phyloP scores from a whole-genome alignment of 2,797 vertebrate species.

The Anableps anableps region DNA sequence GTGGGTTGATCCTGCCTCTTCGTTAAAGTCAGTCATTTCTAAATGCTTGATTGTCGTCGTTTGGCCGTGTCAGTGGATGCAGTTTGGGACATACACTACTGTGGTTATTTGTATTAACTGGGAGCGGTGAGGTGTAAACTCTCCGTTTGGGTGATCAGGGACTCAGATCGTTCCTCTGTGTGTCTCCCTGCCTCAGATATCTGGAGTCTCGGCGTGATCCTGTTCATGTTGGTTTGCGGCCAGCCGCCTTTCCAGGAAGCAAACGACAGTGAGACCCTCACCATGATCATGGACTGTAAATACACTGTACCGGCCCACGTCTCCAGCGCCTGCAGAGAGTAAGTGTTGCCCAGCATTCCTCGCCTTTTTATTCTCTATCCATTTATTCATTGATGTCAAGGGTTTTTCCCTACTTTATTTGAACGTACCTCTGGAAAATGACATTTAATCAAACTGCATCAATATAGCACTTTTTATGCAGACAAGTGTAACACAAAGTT shows the following conservation, averaged over 20 bases:
- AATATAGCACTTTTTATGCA: not conserved
- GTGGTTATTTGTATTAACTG: not conserved
- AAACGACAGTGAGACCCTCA: constrained; percentile 91
- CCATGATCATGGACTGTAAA: constrained; percentile 95
- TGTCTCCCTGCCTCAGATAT: constrained; percentile 79
- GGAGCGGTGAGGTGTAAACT: not conserved
- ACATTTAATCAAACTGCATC: not conserved
- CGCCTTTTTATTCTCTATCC: not conserved
- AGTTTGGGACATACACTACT: not conserved
- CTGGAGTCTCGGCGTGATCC: constrained; percentile 91
- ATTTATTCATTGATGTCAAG: not conserved
- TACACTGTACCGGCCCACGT: constrained; percentile 85
- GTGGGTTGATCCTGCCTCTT: not conserved
- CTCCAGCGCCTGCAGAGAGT: constrained; percentile 87
- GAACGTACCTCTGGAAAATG: not conserved
- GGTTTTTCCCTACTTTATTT: not conserved
- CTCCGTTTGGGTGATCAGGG: not conserved
- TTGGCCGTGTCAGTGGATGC: no score
- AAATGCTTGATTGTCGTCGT: not conserved
- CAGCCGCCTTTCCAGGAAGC: constrained; percentile 91
- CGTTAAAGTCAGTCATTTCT: not conserved
- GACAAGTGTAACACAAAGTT: not conserved
- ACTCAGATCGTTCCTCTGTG: not conserved
- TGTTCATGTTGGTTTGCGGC: constrained; percentile 91
- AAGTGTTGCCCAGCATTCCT: constrained; percentile 55